Conservation (phyloP, 2,113 vertebrate genomes). For the Thymallus thymallus region DNA sequence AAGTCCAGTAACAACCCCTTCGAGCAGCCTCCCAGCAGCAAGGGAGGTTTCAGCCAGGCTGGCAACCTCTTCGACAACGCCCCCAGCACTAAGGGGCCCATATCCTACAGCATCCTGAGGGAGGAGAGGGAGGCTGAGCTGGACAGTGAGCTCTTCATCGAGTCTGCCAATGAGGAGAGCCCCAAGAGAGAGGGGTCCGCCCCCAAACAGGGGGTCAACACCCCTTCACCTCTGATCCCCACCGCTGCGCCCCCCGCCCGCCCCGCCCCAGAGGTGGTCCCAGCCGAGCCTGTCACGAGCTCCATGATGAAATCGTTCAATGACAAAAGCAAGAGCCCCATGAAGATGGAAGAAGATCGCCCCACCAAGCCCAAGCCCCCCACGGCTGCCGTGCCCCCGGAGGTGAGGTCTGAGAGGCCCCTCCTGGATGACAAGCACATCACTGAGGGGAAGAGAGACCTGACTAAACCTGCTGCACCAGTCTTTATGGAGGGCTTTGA, state of each 20-base stretch:
- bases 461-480: slow-evolving; percentile 38
- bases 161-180: slow-evolving; percentile 96
- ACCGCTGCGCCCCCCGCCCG: slow-evolving; percentile 34
- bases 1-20: slow-evolving; percentile 68
- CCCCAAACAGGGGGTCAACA: slow-evolving; percentile 67
- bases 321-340: slow-evolving; percentile 66
- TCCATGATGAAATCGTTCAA: slow-evolving; percentile 38
- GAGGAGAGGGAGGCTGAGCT: slow-evolving; percentile 96
- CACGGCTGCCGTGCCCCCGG: slow-evolving; percentile 67
- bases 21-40: slow-evolving; percentile 78
- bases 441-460: slow-evolving; percentile 58
- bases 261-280: slow-evolving; percentile 20
- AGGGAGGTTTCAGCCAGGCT: slow-evolving; percentile 77
- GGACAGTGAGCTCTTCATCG: slow-evolving; percentile 95
- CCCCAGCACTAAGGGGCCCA: slow-evolving; percentile 78
- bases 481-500: slow-evolving; percentile 54
- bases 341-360: slow-evolving; percentile 77
- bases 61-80: slow-evolving; percentile 71
- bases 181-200: slow-evolving; percentile 89
- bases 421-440: slow-evolving; percentile 59
- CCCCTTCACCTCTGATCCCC: slow-evolving; percentile 54
- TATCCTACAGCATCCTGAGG: slow-evolving; percentile 91
- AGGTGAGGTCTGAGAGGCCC: slow-evolving; percentile 63
- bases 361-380: slow-evolving; percentile 72
- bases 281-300: slow-evolving; percentile 56